phyloP scores from a whole-genome alignment of 2,888 invertebrate genomes.

The Cerastis leucographa region DNA sequence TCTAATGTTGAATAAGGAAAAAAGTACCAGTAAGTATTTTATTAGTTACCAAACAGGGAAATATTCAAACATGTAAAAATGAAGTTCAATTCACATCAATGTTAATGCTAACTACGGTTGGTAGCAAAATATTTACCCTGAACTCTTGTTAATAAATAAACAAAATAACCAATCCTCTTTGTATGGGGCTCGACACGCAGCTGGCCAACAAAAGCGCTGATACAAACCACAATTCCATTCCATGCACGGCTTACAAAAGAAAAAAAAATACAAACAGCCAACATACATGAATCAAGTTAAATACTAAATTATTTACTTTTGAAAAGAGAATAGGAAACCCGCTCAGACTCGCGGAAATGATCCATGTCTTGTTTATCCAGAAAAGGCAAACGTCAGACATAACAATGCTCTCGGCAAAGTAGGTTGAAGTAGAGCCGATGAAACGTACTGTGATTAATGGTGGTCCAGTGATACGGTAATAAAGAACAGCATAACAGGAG shows the following conservation, averaged over 20 bases:
- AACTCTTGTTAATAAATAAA: slow-evolving; percentile 46
- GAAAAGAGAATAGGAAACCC: slow-evolving; percentile 56
- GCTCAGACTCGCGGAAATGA: slow-evolving; percentile 68
- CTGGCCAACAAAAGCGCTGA: slow-evolving; percentile 52
- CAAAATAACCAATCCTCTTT: slow-evolving; percentile 50
- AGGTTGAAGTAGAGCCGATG: slow-evolving; percentile 76
- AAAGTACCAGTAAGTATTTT: too few relatives aligned
- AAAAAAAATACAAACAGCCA: slow-evolving; percentile 61
- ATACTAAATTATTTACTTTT: slow-evolving; percentile 49
- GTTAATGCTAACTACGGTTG: background rate
- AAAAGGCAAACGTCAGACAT: slow-evolving; percentile 71
- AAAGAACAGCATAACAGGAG: slow-evolving; percentile 78
- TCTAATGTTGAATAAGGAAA: background rate
- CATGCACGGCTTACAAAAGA: slow-evolving; percentile 55
- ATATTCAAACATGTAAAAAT: background rate
- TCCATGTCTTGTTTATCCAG: slow-evolving; percentile 75
- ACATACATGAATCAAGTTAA: slow-evolving; percentile 60
- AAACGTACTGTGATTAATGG: slow-evolving; percentile 82
- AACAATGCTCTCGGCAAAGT: slow-evolving; percentile 74
- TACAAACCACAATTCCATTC: slow-evolving; percentile 63
- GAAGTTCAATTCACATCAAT: background rate
- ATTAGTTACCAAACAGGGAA: slow-evolving; percentile 10
- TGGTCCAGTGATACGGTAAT: slow-evolving; percentile 80
- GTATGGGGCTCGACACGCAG: slow-evolving; percentile 43
- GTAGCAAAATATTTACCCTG: slow-evolving; percentile 20